A percentile compares a stretch with the other conserved stretches of the same genome.
Evolutionary conservation across 1,140 invertebrate species (phyloP).

Genomic region (Calephelis virginiensis): DNA sequence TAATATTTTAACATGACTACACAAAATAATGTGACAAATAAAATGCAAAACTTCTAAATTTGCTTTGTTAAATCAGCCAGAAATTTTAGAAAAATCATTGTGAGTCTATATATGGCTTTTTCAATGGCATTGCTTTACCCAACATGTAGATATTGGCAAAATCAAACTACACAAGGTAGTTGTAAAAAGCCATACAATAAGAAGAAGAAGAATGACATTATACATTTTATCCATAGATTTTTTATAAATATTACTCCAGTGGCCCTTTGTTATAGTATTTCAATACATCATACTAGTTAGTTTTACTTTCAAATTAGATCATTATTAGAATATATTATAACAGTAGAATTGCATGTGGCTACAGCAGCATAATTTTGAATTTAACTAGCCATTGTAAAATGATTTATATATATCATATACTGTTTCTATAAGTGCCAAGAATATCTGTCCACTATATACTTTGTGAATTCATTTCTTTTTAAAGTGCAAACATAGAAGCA

Average conservation of each 20-base stretch:
- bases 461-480: neutral
- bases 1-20: neutral
- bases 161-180: no score
- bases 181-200: no score
- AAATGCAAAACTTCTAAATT: neutral
- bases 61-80: neutral
- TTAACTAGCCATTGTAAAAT: conserved; percentile 1
- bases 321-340: neutral
- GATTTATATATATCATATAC: neutral
- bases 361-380: neutral
- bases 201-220: no score
- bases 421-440: conserved; percentile 1
- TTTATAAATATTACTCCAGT: no score
- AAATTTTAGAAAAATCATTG: neutral
- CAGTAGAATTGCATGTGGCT: neutral
- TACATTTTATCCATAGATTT: no score
- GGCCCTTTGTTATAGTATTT: no score
- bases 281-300: neutral
- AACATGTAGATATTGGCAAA: neutral
- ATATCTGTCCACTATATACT: conserved; percentile 7
- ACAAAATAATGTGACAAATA: conserved; percentile 4
- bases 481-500: neutral
- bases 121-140: neutral
- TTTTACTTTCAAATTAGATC: neutral
- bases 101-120: neutral